Base-by-base conservation (phyloP, 64 coral and sea anemone genomes). In the Montipora foliosa region DNA sequence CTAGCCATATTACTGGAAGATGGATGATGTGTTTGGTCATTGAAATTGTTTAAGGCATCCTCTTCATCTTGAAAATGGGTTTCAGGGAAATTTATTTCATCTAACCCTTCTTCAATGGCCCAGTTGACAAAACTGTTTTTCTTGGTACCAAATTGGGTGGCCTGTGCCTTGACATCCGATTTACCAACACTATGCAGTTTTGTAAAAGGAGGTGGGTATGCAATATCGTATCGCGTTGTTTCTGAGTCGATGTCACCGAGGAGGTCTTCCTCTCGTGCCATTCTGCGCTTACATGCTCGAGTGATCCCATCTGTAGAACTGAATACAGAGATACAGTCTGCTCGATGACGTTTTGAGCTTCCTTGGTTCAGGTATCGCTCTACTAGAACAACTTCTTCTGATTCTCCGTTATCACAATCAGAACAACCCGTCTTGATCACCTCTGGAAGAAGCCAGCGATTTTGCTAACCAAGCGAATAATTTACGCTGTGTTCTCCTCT, bases 401-500 rank as follows among this genome's bases (percentile, higher is more conserved):
- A 16, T 82, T 55, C 19, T 64, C 1, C 50, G 9, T 58, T 22
- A 3, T 13, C 59, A 2, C 11, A 8, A 15, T 78, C 82, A 44
- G 53, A 24, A 13, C 24, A 60, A 78, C 8, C 64, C 21, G 8
- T 47, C 80, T 93, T 93, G 83, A 93, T 87, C 0, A 87, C n/a
- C 66, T 87, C 91, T 24, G 91, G 91, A 62, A 93, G 83, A 70
- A 93, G 81, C 91, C 91, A 93, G 58, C 91, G 72, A 86, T 93
- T 93, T 9, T 93, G 81, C 75, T 93, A 87, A 0, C 83, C 83
- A 7, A 93, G 82, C 19, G 91, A 93, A 47, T 78, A 87, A 8
- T 21, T 14, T 17, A 87, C 15, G 14, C 24, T 71, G n/a, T 87
- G 16, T 52, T 29, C 21, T 51, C 37, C 4, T 6, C 20, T 49